Conservation (phyloP, 92 coral and sea anemone genomes). For the Galaxea fascicularis region DNA sequence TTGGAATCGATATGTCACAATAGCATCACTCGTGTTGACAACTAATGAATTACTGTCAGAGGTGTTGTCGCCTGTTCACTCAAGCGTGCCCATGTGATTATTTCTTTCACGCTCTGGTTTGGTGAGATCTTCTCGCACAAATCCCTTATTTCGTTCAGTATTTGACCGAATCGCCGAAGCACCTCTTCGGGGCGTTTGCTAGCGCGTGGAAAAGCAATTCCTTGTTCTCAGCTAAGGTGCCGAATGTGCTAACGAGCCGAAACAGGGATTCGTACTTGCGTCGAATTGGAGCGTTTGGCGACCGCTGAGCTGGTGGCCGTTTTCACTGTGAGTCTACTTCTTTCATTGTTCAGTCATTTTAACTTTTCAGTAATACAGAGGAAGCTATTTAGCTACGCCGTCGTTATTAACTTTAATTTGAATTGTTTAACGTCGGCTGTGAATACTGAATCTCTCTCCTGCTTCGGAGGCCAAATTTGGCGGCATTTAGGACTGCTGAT, state of each 20-base stretch:
- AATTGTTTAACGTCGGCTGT: background rate
- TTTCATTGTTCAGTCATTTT: background rate
- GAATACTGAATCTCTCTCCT: background rate
- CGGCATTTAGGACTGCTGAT: background rate
- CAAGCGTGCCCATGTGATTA: slow-evolving; percentile 53
- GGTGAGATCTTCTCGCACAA: background rate
- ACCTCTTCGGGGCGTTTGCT: background rate
- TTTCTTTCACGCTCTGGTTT: background rate
- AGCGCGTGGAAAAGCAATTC: background rate
- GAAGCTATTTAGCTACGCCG: slow-evolving; percentile 1
- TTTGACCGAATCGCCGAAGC: background rate
- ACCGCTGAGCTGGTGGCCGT: background rate
- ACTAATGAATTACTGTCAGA: slow-evolving; percentile 49
- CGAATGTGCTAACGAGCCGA: background rate
- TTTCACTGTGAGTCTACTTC: background rate
- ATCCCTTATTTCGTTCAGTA: background rate
- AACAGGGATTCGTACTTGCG: background rate
- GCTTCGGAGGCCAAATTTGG: background rate
- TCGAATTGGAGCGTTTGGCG: background rate
- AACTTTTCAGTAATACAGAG: background rate
- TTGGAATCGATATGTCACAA: slow-evolving; percentile 34
- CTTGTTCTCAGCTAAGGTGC: background rate
- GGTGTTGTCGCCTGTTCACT: slow-evolving; percentile 47
- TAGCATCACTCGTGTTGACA: slow-evolving; percentile 39
- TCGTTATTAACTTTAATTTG: slow-evolving; percentile 16